Evolutionary conservation across 2,797 vertebrate species (phyloP), one percentile per base, ranked within the genome.

Genomic region (Sylvia borin): DNA sequence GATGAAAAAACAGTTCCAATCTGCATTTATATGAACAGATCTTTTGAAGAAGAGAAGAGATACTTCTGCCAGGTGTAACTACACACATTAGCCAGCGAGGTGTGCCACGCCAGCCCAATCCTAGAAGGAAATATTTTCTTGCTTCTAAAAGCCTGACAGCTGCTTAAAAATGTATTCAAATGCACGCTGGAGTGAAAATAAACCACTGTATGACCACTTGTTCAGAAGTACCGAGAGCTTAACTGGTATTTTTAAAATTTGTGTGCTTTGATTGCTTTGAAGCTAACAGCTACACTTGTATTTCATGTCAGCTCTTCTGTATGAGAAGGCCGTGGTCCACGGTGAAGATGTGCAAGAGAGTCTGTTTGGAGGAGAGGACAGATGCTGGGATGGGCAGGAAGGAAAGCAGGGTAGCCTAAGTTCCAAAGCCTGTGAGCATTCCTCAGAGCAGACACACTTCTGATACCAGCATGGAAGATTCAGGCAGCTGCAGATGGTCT

Each of bases 361-460:
- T 18, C n/a, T 25, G 2, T 54, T 74, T 5, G 13, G 51, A 54
- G n/a, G 21, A 61, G 27, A 75, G 53, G 29, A 40, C 9, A 50
- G 34, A 16, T 1, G 4, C 50, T 29, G 32, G 38, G 54, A 67
- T 1, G 7, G 77, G 45, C 32, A 74, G 36, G 18, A 48, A 55
- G 53, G 50, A 71, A 85, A 32, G 5, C 50, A 48, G 57, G 14
- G 21, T 7, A 27, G 27, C 27, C 62, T 48, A 47, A 8, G 32
- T 1, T 29, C 24, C 0, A 0, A n/a, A 10, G 17, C 27, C 53
- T 65, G 71, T 0, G 5, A 81, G 26, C 16, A 15, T 20, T 62
- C 40, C 48, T 38, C 50, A 68, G 74, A 89, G 57, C 79, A 86
- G 47, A 34, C 13, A 34, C 51, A 26, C 34, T 62, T 75, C 14